phyloP scores from a whole-genome alignment of 2,797 vertebrate genomes.

The Galaxias olidus region DNA sequence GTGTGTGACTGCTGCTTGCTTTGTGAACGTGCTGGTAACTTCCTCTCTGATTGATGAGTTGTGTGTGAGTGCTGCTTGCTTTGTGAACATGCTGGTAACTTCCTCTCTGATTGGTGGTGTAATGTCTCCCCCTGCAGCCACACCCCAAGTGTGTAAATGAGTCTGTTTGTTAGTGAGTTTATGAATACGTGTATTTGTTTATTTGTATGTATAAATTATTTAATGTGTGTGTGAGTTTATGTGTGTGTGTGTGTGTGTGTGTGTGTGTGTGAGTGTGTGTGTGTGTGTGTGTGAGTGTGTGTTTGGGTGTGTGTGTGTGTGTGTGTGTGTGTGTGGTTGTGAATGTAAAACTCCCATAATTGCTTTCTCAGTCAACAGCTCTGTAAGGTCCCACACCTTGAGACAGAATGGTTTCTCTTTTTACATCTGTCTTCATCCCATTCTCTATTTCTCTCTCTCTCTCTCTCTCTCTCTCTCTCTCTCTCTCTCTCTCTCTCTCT shows the following conservation, averaged over 20 bases:
- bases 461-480: no score
- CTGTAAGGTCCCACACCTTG: not conserved
- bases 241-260: conserved; percentile 10
- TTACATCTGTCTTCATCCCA: no score
- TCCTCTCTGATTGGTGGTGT: conserved; percentile 7
- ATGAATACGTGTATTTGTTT: no score
- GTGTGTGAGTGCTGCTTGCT: conserved; percentile 1
- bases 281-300: no score
- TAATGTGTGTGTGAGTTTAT: no score
- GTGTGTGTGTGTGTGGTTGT: not conserved
- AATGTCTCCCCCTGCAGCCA: conserved; percentile 45
- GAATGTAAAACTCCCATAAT: conserved; percentile 2
- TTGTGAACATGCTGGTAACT: conserved; percentile 8
- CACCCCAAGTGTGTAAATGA: no score
- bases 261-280: conserved; percentile 1
- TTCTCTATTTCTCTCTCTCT: no score
- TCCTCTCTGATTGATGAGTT: conserved; percentile 1
- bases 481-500: no score
- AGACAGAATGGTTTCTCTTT: no score
- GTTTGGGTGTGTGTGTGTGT: no score
- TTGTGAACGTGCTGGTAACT: no score
- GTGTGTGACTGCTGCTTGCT: not conserved
- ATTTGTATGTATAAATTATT: no score
- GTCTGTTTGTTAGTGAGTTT: not conserved
- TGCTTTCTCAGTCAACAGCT: not conserved